Evolutionary conservation across 2,888 invertebrate genomes (phyloP).

Genomic region (Parascotia fuliginaria): DNA sequence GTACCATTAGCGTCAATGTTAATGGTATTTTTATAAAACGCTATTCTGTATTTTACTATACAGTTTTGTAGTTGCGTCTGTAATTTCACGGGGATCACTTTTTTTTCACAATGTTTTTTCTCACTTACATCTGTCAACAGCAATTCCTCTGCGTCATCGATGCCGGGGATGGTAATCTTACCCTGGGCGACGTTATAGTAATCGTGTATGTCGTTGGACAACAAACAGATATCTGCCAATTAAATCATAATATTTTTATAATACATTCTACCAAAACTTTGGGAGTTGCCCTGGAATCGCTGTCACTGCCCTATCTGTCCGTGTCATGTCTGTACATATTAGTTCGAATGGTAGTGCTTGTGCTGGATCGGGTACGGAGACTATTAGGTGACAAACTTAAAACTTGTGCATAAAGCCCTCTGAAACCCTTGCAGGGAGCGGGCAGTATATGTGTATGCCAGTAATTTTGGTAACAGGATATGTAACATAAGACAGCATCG

Average conservation of each 20-base stretch:
- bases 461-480: constrained; percentile 58
- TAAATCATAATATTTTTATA: constrained; percentile 56
- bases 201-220: constrained; percentile 95
- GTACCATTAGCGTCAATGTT: constrained; percentile 55
- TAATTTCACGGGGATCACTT: constrained; percentile 32
- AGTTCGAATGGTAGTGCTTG: constrained; percentile 66
- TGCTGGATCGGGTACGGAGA: constrained; percentile 60
- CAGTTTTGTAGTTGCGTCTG: constrained; percentile 40
- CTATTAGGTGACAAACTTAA: constrained; percentile 48
- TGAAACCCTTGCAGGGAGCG: constrained; percentile 79
- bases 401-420: constrained; percentile 76
- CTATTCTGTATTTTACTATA: constrained; percentile 36
- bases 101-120: constrained; percentile 30
- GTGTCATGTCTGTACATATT: constrained; percentile 61
- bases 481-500: constrained; percentile 19
- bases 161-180: constrained; percentile 96
- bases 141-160: constrained; percentile 98
- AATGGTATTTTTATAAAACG: constrained; percentile 43
- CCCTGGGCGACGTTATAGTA: constrained; percentile 98
- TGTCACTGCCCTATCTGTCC: constrained; percentile 51
- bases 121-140: constrained; percentile 94
- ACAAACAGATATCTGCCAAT: constrained; percentile 90
- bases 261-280: constrained; percentile 10
- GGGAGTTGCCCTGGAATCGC: constrained; percentile 34
- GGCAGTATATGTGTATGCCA: constrained; percentile 75